Evolutionary conservation across 2,888 invertebrate genomes (phyloP).

Genomic region (Hirtodrosophila confusa): DNA sequence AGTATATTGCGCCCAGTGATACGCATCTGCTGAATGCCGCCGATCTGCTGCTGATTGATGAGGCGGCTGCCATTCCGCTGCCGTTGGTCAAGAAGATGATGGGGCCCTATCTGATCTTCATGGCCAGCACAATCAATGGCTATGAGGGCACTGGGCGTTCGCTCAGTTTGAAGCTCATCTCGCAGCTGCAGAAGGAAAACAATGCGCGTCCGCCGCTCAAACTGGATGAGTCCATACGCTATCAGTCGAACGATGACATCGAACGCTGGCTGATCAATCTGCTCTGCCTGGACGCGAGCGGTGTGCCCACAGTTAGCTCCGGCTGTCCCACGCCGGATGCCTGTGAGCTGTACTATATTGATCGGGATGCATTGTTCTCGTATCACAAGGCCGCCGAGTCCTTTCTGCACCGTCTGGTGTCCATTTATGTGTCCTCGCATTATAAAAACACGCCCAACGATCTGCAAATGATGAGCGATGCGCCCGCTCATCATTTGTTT

Average conservation of each 20-base stretch:
- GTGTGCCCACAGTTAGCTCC: slow-evolving; percentile 86
- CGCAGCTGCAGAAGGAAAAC: slow-evolving; percentile 90
- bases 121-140: slow-evolving; percentile 98
- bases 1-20: slow-evolving; percentile 98
- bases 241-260: slow-evolving; percentile 92
- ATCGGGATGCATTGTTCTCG: slow-evolving; percentile 97
- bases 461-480: slow-evolving; percentile 98
- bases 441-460: slow-evolving; percentile 99
- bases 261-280: slow-evolving; percentile 96
- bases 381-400: slow-evolving; percentile 96
- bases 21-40: slow-evolving; percentile 95
- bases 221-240: slow-evolving; percentile 97
- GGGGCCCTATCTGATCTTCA: slow-evolving; percentile 95
- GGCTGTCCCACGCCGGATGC: slow-evolving; percentile 95
- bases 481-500: slow-evolving; percentile 98
- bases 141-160: slow-evolving; percentile 99
- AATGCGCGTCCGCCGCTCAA: slow-evolving; percentile 86
- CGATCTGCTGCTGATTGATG: slow-evolving; percentile 97
- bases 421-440: slow-evolving; percentile 98
- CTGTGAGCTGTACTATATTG: slow-evolving; percentile 95
- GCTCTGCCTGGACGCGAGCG: slow-evolving; percentile 94
- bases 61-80: slow-evolving; percentile 99
- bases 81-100: slow-evolving; percentile 95
- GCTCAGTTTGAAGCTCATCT: slow-evolving; percentile 95
- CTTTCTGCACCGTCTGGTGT: slow-evolving; percentile 95